These are phyloP conservation scores for Trididemnum miniatum DNA, from an alignment of 23 tunicate genomes.

Conservation along the genomic window DNA sequence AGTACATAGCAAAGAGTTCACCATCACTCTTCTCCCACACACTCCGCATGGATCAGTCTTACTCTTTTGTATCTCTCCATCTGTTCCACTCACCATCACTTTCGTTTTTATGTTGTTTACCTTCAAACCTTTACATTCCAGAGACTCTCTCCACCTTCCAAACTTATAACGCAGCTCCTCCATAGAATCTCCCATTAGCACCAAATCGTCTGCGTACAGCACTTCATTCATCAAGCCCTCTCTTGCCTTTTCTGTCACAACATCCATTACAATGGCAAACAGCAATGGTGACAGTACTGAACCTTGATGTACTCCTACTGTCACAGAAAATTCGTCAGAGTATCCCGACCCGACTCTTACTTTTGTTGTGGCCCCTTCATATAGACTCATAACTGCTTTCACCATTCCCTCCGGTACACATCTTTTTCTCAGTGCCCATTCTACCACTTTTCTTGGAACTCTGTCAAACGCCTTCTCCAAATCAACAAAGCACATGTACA, in stretches of 20 bases:
- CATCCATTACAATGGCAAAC: slow-evolving; percentile 16
- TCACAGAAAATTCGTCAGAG: slow-evolving; percentile 10
- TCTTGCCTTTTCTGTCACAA: slow-evolving; percentile 1
- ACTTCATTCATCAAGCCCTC: not conserved
- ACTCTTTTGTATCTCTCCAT: not conserved
- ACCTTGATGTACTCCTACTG: not conserved
- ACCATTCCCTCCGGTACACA: not conserved
- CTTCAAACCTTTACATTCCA: not conserved
- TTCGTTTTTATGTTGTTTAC: not conserved
- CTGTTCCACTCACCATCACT: not conserved
- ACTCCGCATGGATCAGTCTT: not conserved
- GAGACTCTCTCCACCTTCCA: not conserved
- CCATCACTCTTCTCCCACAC: not conserved
- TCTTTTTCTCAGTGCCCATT: slow-evolving; percentile 14
- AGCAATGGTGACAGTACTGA: slow-evolving; percentile 17
- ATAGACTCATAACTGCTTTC: not conserved
- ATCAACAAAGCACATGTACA: slow-evolving; percentile 30
- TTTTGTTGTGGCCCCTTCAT: not conserved
- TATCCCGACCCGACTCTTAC: slow-evolving; percentile 7
- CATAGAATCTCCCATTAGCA: not conserved
- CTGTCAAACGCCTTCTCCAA: slow-evolving; percentile 20
- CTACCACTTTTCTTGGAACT: slow-evolving; percentile 9
- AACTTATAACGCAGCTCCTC: not conserved
- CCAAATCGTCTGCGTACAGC: not conserved
- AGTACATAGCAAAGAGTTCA: not conserved